Base-by-base conservation (phyloP, 2,797 vertebrate species). In the Mionectes olivaceus region DNA sequence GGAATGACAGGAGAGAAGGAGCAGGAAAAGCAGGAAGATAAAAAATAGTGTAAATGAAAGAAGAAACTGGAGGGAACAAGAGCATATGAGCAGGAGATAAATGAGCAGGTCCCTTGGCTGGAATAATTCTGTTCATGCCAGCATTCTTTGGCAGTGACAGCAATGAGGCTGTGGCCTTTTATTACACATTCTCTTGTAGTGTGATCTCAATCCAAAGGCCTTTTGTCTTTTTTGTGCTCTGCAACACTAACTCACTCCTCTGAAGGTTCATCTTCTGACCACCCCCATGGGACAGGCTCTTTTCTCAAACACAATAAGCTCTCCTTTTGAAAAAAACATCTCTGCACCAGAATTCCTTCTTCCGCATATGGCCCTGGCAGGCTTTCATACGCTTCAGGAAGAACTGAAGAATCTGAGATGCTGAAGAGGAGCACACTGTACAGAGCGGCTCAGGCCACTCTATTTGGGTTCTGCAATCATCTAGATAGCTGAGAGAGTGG, bases 121-220 rank as follows among this genome's bases (percentile, higher is more conserved):
- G 73, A 94, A 91, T 57, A 69, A 68, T 74, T 3, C 63, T 80
- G 41, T 71, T 89, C 75, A 67, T 71, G 69, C 64, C 84, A 80
- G 33, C 39, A 71, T 92, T 91, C 61, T 87, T 94, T 89, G 84
- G 53, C 78, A 85, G 64, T 78, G 57, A 85, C 39, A 89, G 69
- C 60, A 92, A 41, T 68, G 75, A 92, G 49, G n/a, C 49, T 94
- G 22, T 92, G 63, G 75, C 67, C 41, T 78, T 95, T 59, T 69
- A 75, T 85, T 83, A 75, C 60, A 85, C 49, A 49, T 64, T 80
- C 89, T 77, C 78, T 61, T 83, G 64, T 57, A 89, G 39, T 46
- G 25, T 89, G 57, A 71, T 92, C 28, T 80, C 60, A 92, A 3
- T 92, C 46, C 59, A 92, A 85, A 77, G 57, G 68, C 35, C 52